Base-by-base conservation (phyloP, 2,888 invertebrate genomes). In the Steromphala cineraria region DNA sequence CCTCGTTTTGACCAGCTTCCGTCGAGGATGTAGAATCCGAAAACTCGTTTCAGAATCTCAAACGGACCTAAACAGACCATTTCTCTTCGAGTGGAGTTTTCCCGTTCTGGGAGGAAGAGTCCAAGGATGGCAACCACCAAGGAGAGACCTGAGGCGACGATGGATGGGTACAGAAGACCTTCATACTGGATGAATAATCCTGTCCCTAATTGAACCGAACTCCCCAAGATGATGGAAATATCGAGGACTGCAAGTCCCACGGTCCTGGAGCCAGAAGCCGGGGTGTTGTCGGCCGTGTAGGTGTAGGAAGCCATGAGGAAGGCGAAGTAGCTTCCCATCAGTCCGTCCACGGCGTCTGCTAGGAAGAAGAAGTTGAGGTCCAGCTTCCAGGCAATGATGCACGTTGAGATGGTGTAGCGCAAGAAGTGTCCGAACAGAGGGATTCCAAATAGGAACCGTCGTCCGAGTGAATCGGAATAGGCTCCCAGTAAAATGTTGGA, bases 261-360 rank as follows among this genome's bases (percentile, higher is more conserved):
- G 0, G 82, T 78, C n/a, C 87, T 53, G n/a, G 75, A 53, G 67
- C 80, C 76, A 1, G 82, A 80, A n/a, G 83, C 81, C n/a, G 74
- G 67, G 28, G 86, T 86, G 10, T 83, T 81, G 71, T 87, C 87
- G 40, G 85, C 81, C 1, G 78, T 77, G 75, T 85, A 86, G 13
- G 84, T 83, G 13, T 81, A 81, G n/a, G 82, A 75, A 1, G 84
- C 83, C 74, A 84, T 83, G 17, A 83, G 56, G 2, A 80, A 67
- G 0, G 85, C 83, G 10, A 80, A 56, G 53, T 78, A 84, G 36
- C 81, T 79, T 0, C 87, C 87, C 2, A 82, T 77, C 31, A 67
- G 56, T 2, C 87, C 87, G 74, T 87, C 87, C 2, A 87, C 15
- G 13, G 82, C 19, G 56, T 77, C 80, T 0, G 78, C 85, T 10